Evolutionary conservation across 2,888 invertebrate species (phyloP).

Genomic region (Timandra comae): DNA sequence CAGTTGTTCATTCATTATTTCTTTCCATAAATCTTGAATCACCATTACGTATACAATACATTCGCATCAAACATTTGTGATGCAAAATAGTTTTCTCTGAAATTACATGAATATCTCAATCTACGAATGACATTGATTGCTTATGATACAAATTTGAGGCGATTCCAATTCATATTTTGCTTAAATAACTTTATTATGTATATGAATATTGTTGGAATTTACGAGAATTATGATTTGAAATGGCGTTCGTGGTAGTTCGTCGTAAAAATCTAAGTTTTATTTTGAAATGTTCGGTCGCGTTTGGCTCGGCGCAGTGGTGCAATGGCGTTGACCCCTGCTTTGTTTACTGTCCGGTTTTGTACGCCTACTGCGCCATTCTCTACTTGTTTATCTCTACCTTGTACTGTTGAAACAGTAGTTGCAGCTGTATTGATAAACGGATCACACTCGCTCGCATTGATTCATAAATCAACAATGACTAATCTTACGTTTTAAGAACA

Average conservation of each 20-base stretch:
- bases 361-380: constrained; percentile 27
- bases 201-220: too few relatives aligned
- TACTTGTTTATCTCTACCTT: constrained; percentile 27
- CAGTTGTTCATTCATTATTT: too few relatives aligned
- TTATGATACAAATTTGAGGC: too few relatives aligned
- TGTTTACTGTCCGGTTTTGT: constrained; percentile 53
- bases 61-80: too few relatives aligned
- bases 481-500: too few relatives aligned
- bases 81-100: too few relatives aligned
- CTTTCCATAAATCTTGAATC: too few relatives aligned
- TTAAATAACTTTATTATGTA: too few relatives aligned
- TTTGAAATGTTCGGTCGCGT: constrained; percentile 4
- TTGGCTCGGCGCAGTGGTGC: constrained; percentile 13
- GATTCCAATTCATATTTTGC: too few relatives aligned
- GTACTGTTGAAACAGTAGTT: constrained; percentile 34
- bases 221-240: background rate
- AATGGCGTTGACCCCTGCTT: constrained; percentile 54
- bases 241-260: background rate
- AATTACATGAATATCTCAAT: too few relatives aligned
- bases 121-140: too few relatives aligned
- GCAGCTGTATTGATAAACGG: constrained; percentile 35
- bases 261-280: constrained; percentile 1
- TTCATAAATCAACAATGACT: constrained; percentile 24
- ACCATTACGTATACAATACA: too few relatives aligned
- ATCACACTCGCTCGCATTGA: constrained; percentile 21